Base-by-base conservation (phyloP, 2,113 vertebrate genomes). In the Psophia crepitans region DNA sequence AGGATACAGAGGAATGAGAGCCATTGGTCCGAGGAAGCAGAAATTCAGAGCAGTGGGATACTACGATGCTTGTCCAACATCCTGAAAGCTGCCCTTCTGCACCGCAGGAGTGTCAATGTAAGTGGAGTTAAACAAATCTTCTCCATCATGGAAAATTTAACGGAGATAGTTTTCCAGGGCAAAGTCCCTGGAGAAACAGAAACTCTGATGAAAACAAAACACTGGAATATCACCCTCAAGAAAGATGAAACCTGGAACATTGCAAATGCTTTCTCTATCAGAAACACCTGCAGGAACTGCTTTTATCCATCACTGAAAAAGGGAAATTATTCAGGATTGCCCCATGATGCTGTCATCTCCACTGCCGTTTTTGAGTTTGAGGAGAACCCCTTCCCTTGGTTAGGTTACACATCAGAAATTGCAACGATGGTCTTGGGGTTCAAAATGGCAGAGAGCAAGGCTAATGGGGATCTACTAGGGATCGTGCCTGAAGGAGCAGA, bases 361-460 rank as follows among this genome's bases (percentile, higher is more conserved):
- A 78, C 91, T 30, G 93, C 94, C 19, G 20, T 98, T 76, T 98
- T 95, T 91, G 97, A 98, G 58, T 98, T 98, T 87, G 48, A 96
- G 5, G 64, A 94, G 5, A 97, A 95, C 61, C 97, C 98, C 9
- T 98, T 98, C 84, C 97, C 97, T 24, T 98, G 98, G 98, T 39
- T 98, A 57, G 81, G 7, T 18, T 61, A 84, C 21, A 70, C 54
- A 37, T 51, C 95, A 24, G 82, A 96, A 54, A 96, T 97, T 1
- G 2, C 23, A 90, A 96, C 97, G 61, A 39, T 6, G 8, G 91
- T 98, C 65, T 57, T 94, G 3, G 98, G 97, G 8, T 98, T 98
- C 91, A 91, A 96, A 84, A 92, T 98, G 89, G 70, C 63, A 8
- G 96, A 93, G 44, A 39, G 37, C 7, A 48, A 74, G 5, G 17